These are phyloP conservation scores for Micropterix aruncella DNA, from an alignment of 2,888 invertebrate species.

Conservation along the genomic window DNA sequence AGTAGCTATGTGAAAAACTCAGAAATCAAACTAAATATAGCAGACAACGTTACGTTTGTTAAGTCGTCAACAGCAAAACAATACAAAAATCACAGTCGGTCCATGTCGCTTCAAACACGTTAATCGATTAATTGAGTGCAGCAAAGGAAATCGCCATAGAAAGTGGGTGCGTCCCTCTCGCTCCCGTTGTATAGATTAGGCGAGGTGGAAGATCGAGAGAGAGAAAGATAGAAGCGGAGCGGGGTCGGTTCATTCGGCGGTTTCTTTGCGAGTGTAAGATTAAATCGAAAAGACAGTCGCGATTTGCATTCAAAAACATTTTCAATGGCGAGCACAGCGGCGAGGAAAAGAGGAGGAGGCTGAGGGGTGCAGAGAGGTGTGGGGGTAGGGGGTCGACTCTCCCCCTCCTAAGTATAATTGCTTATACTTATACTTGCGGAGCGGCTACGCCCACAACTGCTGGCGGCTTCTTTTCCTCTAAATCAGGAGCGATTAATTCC, in stretches of 20 bases:
- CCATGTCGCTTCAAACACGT: background rate
- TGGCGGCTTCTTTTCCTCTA: background rate
- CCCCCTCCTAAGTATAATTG: background rate
- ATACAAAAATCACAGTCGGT: too few relatives aligned
- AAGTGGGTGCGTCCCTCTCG: too few relatives aligned
- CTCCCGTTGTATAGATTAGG: too few relatives aligned
- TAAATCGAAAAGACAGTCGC: slow-evolving; percentile 13
- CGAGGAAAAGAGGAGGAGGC: background rate
- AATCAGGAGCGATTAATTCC: background rate
- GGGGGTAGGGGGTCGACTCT: background rate
- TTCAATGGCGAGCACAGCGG: slow-evolving; percentile 9
- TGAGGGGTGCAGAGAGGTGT: background rate
- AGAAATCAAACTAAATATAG: too few relatives aligned
- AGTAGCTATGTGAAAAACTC: too few relatives aligned
- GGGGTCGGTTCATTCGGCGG: slow-evolving; percentile 8
- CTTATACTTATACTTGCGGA: background rate
- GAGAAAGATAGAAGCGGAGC: background rate
- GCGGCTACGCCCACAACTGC: background rate
- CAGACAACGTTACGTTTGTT: too few relatives aligned
- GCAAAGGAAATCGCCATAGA: too few relatives aligned
- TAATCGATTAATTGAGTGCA: background rate
- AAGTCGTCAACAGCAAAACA: too few relatives aligned
- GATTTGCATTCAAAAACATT: slow-evolving; percentile 14
- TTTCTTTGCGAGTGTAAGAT: slow-evolving; percentile 12
- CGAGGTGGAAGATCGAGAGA: too few relatives aligned